These are phyloP conservation scores for Diabrotica undecimpunctata DNA, from an alignment of 1,140 invertebrate species.

Conservation along the genomic window DNA sequence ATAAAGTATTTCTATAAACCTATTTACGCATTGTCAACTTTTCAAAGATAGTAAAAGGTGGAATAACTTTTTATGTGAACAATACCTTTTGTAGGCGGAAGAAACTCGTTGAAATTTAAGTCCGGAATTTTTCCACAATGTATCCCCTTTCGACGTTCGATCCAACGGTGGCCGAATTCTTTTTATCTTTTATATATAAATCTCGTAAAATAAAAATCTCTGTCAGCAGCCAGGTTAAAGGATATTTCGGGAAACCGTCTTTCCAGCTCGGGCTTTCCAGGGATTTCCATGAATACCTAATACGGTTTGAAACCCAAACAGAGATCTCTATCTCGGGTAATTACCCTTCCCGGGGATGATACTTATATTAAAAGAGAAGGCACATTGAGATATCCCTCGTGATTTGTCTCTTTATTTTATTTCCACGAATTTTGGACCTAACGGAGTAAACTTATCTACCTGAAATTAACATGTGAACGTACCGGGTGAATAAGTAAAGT, in stretches of 20 bases:
- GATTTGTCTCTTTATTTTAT: too few relatives aligned
- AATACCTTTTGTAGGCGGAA: too few relatives aligned
- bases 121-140: not conserved
- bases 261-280: not conserved
- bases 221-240: constrained; percentile 1
- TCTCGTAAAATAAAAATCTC: constrained; percentile 1
- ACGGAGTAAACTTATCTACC: too few relatives aligned
- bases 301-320: not conserved
- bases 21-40: too few relatives aligned
- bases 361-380: constrained; percentile 3
- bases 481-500: too few relatives aligned
- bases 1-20: too few relatives aligned
- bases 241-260: not conserved
- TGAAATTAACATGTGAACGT: too few relatives aligned
- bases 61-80: too few relatives aligned
- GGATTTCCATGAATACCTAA: constrained; percentile 2
- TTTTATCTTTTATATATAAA: not conserved
- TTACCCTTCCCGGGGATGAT: constrained; percentile 1
- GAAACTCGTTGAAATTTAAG: too few relatives aligned
- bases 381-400: not conserved
- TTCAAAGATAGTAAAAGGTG: too few relatives aligned
- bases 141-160: not conserved
- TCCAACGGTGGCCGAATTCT: not conserved
- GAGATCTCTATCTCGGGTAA: not conserved
- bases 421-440: too few relatives aligned